Conservation (phyloP, 2,888 invertebrate genomes). For the Amphiduros pacificus region DNA sequence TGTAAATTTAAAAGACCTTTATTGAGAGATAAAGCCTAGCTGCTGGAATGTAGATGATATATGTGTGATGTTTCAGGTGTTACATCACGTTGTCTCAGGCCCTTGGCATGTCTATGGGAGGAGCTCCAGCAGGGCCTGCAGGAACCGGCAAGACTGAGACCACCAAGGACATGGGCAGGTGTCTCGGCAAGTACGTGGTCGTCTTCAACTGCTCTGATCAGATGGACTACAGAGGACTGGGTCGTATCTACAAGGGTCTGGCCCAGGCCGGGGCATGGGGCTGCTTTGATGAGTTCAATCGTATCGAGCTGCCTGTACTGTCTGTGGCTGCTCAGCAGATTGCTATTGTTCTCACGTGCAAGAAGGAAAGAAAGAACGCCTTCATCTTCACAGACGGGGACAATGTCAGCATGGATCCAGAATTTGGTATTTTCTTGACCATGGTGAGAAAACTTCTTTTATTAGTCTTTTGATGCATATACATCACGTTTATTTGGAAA, state of each 20-base stretch:
- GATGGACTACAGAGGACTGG: constrained; percentile 96
- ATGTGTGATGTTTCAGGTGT: constrained; percentile 68
- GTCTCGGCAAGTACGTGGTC: constrained; percentile 89
- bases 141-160: constrained; percentile 99
- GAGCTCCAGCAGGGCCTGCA: constrained; percentile 89
- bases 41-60: constrained; percentile 65
- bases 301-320: constrained; percentile 87
- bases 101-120: constrained; percentile 92
- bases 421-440: constrained; percentile 96
- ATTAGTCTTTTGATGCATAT: not conserved
- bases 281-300: constrained; percentile 96
- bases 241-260: constrained; percentile 92
- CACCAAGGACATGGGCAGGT: constrained; percentile 97
- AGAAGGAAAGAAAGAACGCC: constrained; percentile 86
- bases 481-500: too few species aligned
- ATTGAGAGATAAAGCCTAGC: too few species aligned
- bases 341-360: constrained; percentile 84
- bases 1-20: too few species aligned
- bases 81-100: constrained; percentile 97
- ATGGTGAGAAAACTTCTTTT: constrained; percentile 71
- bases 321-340: constrained; percentile 97
- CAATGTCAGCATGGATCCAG: constrained; percentile 87
- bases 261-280: constrained; percentile 97
- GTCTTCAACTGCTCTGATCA: constrained; percentile 98
- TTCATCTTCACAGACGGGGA: constrained; percentile 96